Evolutionary conservation across 2,888 invertebrate genomes (phyloP), one percentile per base, ranked within the genome.

Genomic region (Spisula subtruncata): DNA sequence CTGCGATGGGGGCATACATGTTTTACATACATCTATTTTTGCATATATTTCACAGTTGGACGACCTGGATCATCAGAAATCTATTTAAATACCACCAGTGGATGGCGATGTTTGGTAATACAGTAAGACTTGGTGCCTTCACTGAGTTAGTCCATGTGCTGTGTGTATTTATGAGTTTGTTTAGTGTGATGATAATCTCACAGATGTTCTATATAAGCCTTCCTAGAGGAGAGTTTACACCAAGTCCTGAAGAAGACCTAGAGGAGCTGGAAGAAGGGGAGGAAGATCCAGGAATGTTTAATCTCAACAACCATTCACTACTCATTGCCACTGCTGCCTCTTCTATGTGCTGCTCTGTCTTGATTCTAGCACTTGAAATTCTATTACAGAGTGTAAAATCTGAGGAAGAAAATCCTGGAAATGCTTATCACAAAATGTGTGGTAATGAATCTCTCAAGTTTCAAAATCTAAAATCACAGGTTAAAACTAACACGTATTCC

Each of bases 81-180:
- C 51, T 89, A 60, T 80, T 87, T 16, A 18, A 87, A 10, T 90
- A 91, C 83, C 92, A 92, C 41, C 92, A 92, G 81, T 92, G 92
- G 92, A 48, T 90, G 16, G 81, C 90, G 1, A 83, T 79, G 81
- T 82, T 81, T 85, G 86, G 88, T 54, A 92, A 92, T 66, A 80
- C 88, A 6, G 87, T 92, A 12, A 81, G 92, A 48, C 75, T 87
- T 83, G 92, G 92, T 20, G 92, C 92, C 14, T 92, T 91, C 87
- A 88, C 92, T 16, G 89, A 91, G 25, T 25, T 91, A 4, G 83
- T 87, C 6, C 90, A 91, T 83, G 86, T 90, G 1, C 60, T 91
- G 8, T 60, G 82, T 75, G 81, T 92, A 32, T 92, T 91, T 80
- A 56, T 81, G 0, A 60, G 87, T 8, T 75, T 92, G 25, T 82